A percentile compares a stretch with the other conserved stretches of the same genome.
Conservation (phyloP, 2,888 invertebrate species). For the Seira musarum region DNA sequence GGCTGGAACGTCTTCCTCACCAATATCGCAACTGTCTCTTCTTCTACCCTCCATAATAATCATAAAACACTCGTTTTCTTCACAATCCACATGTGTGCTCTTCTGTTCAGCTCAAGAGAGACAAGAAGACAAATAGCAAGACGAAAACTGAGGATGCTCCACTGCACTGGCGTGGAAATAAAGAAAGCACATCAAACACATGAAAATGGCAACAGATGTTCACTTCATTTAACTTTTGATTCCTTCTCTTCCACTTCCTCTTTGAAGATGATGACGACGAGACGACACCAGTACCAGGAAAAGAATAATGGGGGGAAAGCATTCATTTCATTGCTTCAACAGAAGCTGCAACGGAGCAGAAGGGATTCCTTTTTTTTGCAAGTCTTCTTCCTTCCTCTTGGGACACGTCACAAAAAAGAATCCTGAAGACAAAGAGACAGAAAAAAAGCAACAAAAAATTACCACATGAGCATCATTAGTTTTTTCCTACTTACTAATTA, state of each 20-base stretch:
- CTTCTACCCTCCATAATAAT: conserved; percentile 5
- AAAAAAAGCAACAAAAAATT: conserved; percentile 20
- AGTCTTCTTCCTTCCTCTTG: conserved; percentile 1
- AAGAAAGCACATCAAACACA: conserved; percentile 8
- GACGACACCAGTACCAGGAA: not conserved
- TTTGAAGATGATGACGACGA: not conserved
- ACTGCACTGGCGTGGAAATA: not conserved
- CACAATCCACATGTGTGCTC: conserved; percentile 6
- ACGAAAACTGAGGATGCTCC: not conserved
- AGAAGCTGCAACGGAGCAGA: not conserved
- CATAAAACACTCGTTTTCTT: conserved; percentile 14
- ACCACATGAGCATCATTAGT: conserved; percentile 60
- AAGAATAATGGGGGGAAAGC: conserved; percentile 10
- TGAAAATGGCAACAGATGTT: conserved; percentile 15
- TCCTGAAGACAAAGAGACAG: conserved; percentile 25
- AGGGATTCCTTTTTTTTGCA: conserved; percentile 1
- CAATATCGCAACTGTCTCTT: conserved; percentile 10
- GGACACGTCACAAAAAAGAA: conserved; percentile 43
- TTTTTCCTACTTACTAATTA: conserved; percentile 49
- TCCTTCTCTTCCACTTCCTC: conserved; percentile 5
- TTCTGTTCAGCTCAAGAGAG: not conserved
- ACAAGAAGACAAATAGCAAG: not conserved
- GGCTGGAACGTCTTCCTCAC: conserved; percentile 1
- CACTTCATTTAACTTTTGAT: conserved; percentile 20
- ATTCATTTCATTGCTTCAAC: not conserved